A percentile compares a stretch with the other conserved stretches of the same genome.
Evolutionary conservation across 2,113 vertebrate species (phyloP).

Genomic region (Paradisaea rubra): DNA sequence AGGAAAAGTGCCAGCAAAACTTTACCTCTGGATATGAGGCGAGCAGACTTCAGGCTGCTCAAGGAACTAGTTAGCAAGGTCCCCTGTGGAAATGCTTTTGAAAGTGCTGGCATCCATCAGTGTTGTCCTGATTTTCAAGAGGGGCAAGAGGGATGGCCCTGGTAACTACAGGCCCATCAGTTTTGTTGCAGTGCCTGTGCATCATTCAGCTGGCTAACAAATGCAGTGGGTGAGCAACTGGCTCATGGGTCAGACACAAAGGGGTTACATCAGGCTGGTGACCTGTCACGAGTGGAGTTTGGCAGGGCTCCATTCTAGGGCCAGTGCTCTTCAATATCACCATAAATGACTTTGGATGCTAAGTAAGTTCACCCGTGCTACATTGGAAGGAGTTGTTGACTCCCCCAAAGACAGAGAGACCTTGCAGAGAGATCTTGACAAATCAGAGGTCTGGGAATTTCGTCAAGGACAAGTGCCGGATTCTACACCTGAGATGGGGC

Average conservation of each 20-base stretch:
- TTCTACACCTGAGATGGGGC: not conserved
- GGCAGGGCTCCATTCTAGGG: not conserved
- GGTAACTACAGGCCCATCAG: not conserved
- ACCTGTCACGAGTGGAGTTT: not conserved
- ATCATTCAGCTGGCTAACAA: not conserved
- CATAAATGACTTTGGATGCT: not conserved
- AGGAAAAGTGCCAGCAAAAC: not conserved
- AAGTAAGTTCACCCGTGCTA: not conserved
- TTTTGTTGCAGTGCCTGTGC: rapidly evolving
- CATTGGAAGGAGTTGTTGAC: not conserved
- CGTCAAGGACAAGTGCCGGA: not conserved
- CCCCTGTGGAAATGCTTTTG: not conserved
- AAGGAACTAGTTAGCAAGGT: not conserved
- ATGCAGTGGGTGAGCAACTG: not conserved
- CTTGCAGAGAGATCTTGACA: not conserved
- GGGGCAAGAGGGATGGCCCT: not conserved
- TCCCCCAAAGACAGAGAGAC: not conserved
- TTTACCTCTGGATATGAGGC: not conserved
- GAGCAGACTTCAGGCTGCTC: not conserved
- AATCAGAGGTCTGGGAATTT: not conserved
- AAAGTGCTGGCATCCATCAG: not conserved
- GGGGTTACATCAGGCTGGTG: not conserved
- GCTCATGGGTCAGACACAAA: not conserved
- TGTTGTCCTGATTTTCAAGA: not conserved
- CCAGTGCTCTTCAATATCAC: not conserved